These are phyloP conservation scores for Miltochrista miniata DNA, from an alignment of 2,888 invertebrate genomes.

Conservation along the genomic window DNA sequence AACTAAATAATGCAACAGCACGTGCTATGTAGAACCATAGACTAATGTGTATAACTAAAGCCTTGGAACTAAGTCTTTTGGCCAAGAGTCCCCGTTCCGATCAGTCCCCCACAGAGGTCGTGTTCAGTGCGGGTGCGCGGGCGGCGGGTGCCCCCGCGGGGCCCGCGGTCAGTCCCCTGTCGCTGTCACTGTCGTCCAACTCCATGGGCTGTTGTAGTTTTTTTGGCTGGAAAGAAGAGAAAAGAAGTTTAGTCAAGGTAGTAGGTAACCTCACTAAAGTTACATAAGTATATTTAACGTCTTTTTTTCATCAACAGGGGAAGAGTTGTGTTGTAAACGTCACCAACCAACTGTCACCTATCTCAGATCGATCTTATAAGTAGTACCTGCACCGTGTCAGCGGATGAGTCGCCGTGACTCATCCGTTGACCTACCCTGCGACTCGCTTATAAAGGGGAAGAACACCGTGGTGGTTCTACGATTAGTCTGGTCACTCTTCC, in stretches of 20 bases:
- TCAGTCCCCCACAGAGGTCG: slow-evolving; percentile 24
- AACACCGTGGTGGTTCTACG: no score
- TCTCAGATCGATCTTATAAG: no score
- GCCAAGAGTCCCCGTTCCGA: slow-evolving; percentile 14
- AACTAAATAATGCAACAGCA: slow-evolving; percentile 6
- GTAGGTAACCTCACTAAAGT: neutral
- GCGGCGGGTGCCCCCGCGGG: slow-evolving; percentile 78
- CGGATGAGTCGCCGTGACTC: no score
- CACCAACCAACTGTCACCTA: no score
- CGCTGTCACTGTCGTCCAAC: slow-evolving; percentile 86
- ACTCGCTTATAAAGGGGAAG: no score
- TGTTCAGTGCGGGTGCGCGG: slow-evolving; percentile 70
- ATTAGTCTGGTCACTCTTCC: no score
- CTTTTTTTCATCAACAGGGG: no score
- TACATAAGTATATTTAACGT: no score
- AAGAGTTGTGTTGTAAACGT: no score
- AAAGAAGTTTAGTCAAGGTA: slow-evolving; percentile 20
- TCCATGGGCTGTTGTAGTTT: slow-evolving; percentile 85
- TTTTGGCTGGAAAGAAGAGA: slow-evolving; percentile 81
- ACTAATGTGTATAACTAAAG: slow-evolving; percentile 4
- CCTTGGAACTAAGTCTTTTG: slow-evolving; percentile 13
- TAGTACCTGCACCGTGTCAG: no score
- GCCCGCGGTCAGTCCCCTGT: slow-evolving; percentile 86
- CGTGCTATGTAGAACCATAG: neutral
- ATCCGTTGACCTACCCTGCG: no score